phyloP scores from a whole-genome alignment of 2,113 vertebrate genomes.

The Burhinus oedicnemus region DNA sequence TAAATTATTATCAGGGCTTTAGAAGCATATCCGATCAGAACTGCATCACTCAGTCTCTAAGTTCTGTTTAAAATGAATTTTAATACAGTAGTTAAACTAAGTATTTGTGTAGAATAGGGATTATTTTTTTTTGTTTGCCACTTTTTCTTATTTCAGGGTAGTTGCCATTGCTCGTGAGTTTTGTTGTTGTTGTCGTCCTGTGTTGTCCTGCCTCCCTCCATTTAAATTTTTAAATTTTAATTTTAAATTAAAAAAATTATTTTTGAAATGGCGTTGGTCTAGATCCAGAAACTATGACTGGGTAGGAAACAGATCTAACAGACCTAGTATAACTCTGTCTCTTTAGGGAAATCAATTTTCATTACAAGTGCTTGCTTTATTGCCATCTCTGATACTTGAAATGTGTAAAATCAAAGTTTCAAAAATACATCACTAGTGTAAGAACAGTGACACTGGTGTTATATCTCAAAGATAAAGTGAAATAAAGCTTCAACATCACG shows the following conservation, averaged over 20 bases:
- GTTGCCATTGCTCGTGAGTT: neutral
- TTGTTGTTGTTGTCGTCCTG: neutral
- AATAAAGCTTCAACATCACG: neutral
- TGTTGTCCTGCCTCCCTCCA: too few relatives aligned
- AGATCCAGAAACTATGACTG: neutral
- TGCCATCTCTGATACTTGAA: neutral
- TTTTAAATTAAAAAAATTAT: neutral
- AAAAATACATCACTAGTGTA: neutral
- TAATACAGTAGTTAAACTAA: neutral
- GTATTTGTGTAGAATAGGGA: neutral
- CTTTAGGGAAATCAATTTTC: neutral
- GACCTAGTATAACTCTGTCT: neutral
- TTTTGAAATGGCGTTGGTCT: neutral
- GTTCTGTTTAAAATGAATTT: neutral
- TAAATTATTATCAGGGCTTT: neutral
- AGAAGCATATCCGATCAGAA: accelerated
- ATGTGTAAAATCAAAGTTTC: neutral
- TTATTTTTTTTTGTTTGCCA: neutral
- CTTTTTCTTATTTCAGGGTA: neutral
- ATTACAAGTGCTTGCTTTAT: neutral
- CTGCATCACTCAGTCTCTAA: neutral
- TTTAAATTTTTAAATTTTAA: neutral
- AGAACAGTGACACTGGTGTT: neutral
- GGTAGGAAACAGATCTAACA: neutral
- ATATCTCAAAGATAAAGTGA: neutral